phyloP scores from a whole-genome alignment of 2,797 vertebrate genomes.

The Sebastes oblongus region DNA sequence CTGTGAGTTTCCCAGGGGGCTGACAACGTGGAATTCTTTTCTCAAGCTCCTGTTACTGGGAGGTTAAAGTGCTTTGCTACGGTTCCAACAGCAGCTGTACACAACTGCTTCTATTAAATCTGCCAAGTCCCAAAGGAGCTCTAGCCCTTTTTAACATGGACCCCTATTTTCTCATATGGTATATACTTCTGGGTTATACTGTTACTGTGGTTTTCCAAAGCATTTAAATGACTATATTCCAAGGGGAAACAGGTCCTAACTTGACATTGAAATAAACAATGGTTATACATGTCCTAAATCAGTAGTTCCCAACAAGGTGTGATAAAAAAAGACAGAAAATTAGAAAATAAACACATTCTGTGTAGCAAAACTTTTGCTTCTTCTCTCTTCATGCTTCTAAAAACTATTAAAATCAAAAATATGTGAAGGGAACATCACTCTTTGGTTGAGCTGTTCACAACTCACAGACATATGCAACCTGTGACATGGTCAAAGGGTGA shows the following conservation, averaged over 20 bases:
- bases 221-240: not conserved
- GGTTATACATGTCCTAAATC: not conserved
- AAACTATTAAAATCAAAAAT: not conserved
- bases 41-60: slow-evolving; percentile 13
- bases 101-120: not conserved
- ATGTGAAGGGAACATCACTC: not conserved
- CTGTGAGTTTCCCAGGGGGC: not conserved
- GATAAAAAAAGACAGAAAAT: not conserved
- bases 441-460: not conserved
- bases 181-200: not conserved
- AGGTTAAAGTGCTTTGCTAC: slow-evolving; percentile 4
- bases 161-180: not conserved
- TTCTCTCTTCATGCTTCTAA: not conserved
- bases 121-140: not conserved
- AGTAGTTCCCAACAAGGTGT: not conserved
- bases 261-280: not conserved
- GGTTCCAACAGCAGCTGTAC: slow-evolving; percentile 21
- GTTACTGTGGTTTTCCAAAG: not conserved
- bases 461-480: not conserved
- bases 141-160: not conserved
- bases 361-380: not conserved
- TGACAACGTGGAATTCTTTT: not conserved
- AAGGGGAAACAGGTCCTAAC: not conserved
- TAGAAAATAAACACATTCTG: not conserved
- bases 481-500: not conserved